Evolutionary conservation across 2,888 invertebrate species (phyloP), one percentile per base, ranked within the genome.

Genomic region (Torymus auratus): DNA sequence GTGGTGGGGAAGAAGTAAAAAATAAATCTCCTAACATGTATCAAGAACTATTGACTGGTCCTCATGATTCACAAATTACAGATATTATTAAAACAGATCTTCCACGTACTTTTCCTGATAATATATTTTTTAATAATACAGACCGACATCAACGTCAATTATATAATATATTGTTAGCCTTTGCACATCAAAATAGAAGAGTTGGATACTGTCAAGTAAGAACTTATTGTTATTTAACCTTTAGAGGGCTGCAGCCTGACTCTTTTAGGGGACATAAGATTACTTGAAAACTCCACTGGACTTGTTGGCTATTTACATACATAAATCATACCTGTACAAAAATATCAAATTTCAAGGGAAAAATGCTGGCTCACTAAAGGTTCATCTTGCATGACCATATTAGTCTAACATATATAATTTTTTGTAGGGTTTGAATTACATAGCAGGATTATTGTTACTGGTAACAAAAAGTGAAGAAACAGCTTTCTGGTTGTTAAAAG

Each of bases 101-200:
- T 86, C 97, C 97, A 83, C 93, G 98, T 83, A 98, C 98, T 82
- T 98, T 98, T 92, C 98, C 98, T 75, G 98, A 98, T 89, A 98
- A 98, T 91, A 96, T 98, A 85, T 96, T 95, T 91, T 98, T 98
- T 89, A 94, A 95, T 82, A 94, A 95, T 83, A 93, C 94, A 76
- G 95, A 95, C 75, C 94, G 94, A 83, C 94, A 96, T 84, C 95
- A 95, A 84, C 93, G 94, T 82, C 95, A 96, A 86, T 92, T 98
- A 69, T 97, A 94, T 87, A 96, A 97, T 91, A 94, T 98, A 87
- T 92, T 98, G 81, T 94, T 96, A 85, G 97, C 98, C 2, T 96
- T 97, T 91, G 97, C 97, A 75, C 96, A 96, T 88, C 96, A 96
- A 88, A 98, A 98, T 91, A 93, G 94, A 86, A 94, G 94, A 78